Conservation (phyloP, 2,797 vertebrate species). For the Pseudotriccus pelzelni region DNA sequence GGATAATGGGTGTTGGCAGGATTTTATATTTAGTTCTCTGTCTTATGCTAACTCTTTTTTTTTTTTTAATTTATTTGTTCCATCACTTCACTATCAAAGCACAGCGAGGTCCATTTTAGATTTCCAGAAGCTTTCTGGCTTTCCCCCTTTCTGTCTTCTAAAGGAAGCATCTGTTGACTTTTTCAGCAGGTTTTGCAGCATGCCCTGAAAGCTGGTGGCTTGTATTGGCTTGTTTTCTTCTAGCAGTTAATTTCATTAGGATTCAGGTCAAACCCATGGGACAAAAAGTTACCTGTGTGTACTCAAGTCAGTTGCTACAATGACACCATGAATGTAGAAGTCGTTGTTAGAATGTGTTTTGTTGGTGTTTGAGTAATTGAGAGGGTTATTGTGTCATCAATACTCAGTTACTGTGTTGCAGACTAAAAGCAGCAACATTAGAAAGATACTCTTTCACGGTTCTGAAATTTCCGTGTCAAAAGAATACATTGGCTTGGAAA, state of each 20-base stretch:
- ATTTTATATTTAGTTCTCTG: conserved; percentile 5
- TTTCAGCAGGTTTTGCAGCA: neutral
- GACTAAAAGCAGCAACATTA: neutral
- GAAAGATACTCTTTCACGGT: neutral
- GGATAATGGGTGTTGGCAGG: neutral
- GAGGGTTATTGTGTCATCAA: conserved; percentile 1
- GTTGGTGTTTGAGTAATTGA: conserved; percentile 43
- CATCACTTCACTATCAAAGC: neutral
- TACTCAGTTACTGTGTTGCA: neutral
- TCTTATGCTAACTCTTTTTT: neutral
- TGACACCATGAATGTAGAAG: neutral
- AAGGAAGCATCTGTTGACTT: neutral
- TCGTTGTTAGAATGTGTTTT: conserved; percentile 31
- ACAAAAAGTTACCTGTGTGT: neutral
- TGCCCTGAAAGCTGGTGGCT: neutral
- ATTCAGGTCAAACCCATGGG: conserved; percentile 10
- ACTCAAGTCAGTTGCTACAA: conserved; percentile 14
- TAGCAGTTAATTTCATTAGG: neutral
- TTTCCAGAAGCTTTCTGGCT: neutral
- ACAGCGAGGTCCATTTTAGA: neutral
- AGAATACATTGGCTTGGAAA: neutral
- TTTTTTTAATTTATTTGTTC: neutral
- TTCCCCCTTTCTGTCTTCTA: neutral
- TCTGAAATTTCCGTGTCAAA: neutral
- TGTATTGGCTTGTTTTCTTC: neutral